Percentiles rank a stretch among this genome's conserved stretches.
phyloP scores from a whole-genome alignment of 2,797 vertebrate genomes.

The Sarcophilus harrisii region DNA sequence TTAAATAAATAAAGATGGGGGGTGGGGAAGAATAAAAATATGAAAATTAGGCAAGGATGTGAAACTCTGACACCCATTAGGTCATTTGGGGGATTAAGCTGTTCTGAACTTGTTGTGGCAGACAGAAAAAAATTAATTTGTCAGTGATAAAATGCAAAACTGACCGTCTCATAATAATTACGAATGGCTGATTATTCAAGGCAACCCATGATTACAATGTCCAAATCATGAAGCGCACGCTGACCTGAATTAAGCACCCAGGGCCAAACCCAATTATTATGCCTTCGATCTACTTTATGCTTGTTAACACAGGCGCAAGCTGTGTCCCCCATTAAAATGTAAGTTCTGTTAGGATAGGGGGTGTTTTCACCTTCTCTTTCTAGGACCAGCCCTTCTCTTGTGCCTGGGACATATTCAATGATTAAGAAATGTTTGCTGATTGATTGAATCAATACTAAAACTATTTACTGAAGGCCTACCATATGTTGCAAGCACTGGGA shows the following conservation, averaged over 20 bases:
- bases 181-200: rapidly evolving
- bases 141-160: neutral
- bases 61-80: constrained; percentile 39
- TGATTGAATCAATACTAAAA: neutral
- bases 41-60: neutral
- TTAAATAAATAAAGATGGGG: neutral
- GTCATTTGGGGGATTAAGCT: neutral
- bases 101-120: neutral
- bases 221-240: neutral
- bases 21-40: neutral
- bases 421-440: neutral
- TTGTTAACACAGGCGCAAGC: neutral
- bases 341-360: neutral
- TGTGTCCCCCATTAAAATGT: neutral
- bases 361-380: neutral
- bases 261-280: neutral
- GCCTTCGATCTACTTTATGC: neutral
- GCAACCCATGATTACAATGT: rapidly evolving
- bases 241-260: neutral
- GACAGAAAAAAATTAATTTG: neutral
- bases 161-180: neutral
- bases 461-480: neutral
- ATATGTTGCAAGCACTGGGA: neutral
- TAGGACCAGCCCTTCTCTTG: neutral
- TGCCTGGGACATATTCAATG: neutral